These are phyloP conservation scores for Pogonocichla stellata DNA, from an alignment of 2,113 vertebrate species.

Conservation along the genomic window DNA sequence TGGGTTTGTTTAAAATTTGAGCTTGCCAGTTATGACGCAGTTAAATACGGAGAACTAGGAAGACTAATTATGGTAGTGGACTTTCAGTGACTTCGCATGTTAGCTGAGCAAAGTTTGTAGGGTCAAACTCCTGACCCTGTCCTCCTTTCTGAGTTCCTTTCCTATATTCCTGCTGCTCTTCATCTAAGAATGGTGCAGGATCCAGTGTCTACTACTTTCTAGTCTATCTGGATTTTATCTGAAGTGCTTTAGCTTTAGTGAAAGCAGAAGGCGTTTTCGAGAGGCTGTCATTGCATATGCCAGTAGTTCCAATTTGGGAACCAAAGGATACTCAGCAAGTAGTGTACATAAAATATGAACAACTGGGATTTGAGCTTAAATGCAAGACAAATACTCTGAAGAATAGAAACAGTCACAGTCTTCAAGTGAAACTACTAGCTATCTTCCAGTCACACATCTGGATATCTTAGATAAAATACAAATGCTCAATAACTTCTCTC, in stretches of 20 bases:
- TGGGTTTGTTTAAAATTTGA: background rate
- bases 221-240: background rate
- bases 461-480: background rate
- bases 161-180: background rate
- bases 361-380: background rate
- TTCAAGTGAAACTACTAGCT: background rate
- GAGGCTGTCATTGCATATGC: background rate
- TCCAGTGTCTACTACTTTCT: background rate
- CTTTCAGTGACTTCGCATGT: slow-evolving; percentile 59
- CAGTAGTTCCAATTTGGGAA: background rate
- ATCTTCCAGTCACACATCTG: background rate
- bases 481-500: background rate
- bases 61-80: slow-evolving; percentile 12
- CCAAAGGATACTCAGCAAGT: background rate
- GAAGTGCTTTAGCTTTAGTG: background rate
- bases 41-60: background rate
- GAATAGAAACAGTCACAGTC: background rate
- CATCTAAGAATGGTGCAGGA: background rate
- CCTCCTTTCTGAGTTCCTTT: slow-evolving; percentile 16
- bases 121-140: slow-evolving; percentile 49
- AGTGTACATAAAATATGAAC: background rate
- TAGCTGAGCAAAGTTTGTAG: slow-evolving; percentile 65
- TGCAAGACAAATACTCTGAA: background rate
- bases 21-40: background rate
- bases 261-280: background rate